These are phyloP conservation scores for Pterostichus madidus DNA, from an alignment of 2,888 invertebrate genomes.

Conservation along the genomic window DNA sequence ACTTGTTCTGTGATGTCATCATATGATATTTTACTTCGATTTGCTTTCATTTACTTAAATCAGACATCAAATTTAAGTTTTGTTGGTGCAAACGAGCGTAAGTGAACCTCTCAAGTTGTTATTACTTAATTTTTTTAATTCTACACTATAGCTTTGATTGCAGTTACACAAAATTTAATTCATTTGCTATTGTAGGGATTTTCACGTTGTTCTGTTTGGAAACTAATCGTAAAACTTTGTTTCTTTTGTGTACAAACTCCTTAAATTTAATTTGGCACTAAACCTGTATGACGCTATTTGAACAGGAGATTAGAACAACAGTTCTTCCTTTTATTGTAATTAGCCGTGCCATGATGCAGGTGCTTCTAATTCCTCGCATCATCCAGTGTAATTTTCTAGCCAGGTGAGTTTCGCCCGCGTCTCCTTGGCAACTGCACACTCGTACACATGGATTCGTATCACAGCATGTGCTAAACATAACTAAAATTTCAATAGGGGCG, in stretches of 20 bases:
- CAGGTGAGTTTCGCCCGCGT: constrained; percentile 42
- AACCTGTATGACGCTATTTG: constrained; percentile 47
- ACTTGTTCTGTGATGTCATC: too few relatives aligned
- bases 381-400: constrained; percentile 48
- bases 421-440: constrained; percentile 16
- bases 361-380: constrained; percentile 34
- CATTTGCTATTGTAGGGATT: too few relatives aligned
- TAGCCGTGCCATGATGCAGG: constrained; percentile 45
- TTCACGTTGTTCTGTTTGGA: too few relatives aligned
- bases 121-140: too few relatives aligned
- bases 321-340: constrained; percentile 43
- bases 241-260: constrained; percentile 41
- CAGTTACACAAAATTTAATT: too few relatives aligned
- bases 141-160: too few relatives aligned
- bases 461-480: constrained; percentile 55
- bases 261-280: constrained; percentile 50
- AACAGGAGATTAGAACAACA: constrained; percentile 35
- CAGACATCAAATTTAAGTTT: too few relatives aligned
- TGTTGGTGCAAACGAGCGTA: too few relatives aligned
- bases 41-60: too few relatives aligned
- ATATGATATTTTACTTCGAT: too few relatives aligned
- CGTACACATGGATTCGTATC: constrained; percentile 2
- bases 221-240: not conserved
- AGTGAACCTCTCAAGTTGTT: too few relatives aligned
- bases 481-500: constrained; percentile 56